Conservation (phyloP, 2,888 invertebrate genomes). For the Pristionchus exspectatus region DNA sequence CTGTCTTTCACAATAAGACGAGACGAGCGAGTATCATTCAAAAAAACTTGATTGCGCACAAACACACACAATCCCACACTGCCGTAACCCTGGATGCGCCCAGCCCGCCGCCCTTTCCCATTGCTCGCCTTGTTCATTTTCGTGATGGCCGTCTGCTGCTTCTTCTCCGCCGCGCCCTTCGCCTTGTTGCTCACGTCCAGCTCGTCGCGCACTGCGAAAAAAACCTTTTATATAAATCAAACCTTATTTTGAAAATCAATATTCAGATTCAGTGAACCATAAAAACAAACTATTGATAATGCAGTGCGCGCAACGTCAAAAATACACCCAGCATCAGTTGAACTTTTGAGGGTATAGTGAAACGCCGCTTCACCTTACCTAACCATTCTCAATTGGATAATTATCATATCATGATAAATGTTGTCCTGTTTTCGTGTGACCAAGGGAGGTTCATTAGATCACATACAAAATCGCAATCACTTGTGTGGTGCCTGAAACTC, state of each 20-base stretch:
- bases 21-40: no score
- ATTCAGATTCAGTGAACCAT: no score
- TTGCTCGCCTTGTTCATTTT: conserved; percentile 82
- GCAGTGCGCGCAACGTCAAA: neutral
- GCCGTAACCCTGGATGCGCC: conserved; percentile 1
- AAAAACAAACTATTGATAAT: neutral
- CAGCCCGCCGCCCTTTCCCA: conserved; percentile 9
- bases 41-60: no score
- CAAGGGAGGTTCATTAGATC: neutral
- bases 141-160: conserved; percentile 85
- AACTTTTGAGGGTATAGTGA: neutral
- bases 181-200: conserved; percentile 60
- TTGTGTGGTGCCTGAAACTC: neutral
- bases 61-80: no score
- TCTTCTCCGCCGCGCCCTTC: conserved; percentile 84
- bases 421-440: no score
- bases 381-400: neutral
- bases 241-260: no score
- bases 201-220: conserved; percentile 56
- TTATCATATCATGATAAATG: neutral
- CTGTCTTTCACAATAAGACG: no score
- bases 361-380: neutral
- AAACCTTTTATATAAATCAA: neutral
- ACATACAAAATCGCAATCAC: neutral
- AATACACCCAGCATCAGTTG: no score